Evolutionary conservation across 2,797 vertebrate genomes (phyloP).

Genomic region (Poecilia wingei): DNA sequence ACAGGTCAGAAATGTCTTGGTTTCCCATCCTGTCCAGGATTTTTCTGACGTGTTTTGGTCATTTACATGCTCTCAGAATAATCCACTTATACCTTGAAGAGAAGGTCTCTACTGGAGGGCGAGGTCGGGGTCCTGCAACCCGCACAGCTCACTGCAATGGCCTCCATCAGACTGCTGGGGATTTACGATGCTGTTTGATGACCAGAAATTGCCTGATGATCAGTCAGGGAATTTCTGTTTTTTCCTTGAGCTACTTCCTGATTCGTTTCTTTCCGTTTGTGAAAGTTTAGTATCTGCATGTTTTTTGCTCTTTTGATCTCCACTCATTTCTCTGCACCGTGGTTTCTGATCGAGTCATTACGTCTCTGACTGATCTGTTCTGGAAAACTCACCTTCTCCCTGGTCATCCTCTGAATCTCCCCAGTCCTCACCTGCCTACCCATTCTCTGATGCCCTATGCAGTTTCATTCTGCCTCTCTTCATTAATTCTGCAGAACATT

Average conservation of each 20-base stretch:
- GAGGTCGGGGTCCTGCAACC: no score
- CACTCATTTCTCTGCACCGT: neutral
- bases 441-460: neutral
- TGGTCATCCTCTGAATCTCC: neutral
- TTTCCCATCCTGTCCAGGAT: neutral
- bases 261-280: neutral
- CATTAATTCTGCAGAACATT: neutral
- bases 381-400: neutral
- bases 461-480: neutral
- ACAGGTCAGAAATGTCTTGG: neutral
- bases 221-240: neutral
- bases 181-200: neutral
- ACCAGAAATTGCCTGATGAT: neutral
- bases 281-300: neutral
- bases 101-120: no score
- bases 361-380: neutral
- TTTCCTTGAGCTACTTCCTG: neutral
- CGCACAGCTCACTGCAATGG: neutral
- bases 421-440: neutral
- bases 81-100: neutral
- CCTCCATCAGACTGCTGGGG: neutral
- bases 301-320: neutral
- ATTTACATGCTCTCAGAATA: neutral
- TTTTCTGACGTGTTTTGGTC: neutral
- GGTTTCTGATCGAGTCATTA: neutral